Base-by-base conservation (phyloP, 2,113 vertebrate species). In the Tiliqua scincoides region DNA sequence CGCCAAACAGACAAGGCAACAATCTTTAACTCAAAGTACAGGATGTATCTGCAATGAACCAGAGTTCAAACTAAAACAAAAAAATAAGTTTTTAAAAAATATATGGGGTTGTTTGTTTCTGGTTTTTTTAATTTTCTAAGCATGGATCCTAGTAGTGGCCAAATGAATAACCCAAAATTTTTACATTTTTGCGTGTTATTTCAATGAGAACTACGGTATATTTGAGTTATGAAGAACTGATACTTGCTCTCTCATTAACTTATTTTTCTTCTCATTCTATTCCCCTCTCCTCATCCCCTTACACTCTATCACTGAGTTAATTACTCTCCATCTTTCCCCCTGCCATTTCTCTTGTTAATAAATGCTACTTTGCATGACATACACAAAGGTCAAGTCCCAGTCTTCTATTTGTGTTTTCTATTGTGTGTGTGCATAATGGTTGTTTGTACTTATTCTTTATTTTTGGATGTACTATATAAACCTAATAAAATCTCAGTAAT, bases 381-480 rank as follows among this genome's bases (percentile, higher is more conserved):
- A 68, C 6, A 70, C 30, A 82, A 70, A 82, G 65, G 43, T 70
- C 79, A 35, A 68, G 40, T 52, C 79, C 27, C 79, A 70, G 30
- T 82, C 43, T 68, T 82, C 79, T 82, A 23, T 67, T 32, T 82
- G 43, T 70, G 43, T 30, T n/a, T 70, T 54, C 63, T 70, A 11
- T 70, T 82, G 68, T 70, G 65, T 40, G 4, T 48, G 52, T 54
- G n/a, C 32, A 18, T 43, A 70, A 70, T 68, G 63, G 25, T 68
- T 80, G 61, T 80, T 67, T 43, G 61, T 65, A 43, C 12, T n/a
- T 76, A 54, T 57, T 76, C n/a, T 82, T 70, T 21, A 48, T 27
- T 48, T 48, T 48, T 77, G 75, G 25, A 70, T 82, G 79, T 57
- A 54, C 30, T 82, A 54, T 70, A 82, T 32, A 82, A 82, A 70